These are phyloP conservation scores for Drosophila macrothrix DNA, from an alignment of 2,888 invertebrate species.

Conservation along the genomic window DNA sequence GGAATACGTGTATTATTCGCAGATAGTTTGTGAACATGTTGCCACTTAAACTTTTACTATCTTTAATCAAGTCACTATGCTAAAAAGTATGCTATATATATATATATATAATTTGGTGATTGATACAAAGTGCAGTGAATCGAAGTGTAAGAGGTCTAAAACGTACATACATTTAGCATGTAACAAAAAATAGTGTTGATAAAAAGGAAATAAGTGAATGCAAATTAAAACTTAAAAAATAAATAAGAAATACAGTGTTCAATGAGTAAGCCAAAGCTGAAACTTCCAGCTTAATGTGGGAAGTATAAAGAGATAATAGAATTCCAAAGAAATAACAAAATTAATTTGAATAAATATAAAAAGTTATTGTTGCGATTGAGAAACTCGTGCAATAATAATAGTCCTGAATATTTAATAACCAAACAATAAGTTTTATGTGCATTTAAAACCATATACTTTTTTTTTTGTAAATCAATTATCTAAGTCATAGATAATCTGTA, in stretches of 20 bases:
- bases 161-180: too few species aligned
- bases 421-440: not conserved
- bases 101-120: not conserved
- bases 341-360: not conserved
- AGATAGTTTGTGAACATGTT: conserved; percentile 22
- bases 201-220: not conserved
- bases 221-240: not conserved
- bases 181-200: not conserved
- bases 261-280: not conserved
- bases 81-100: conserved; percentile 1
- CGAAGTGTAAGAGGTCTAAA: too few species aligned
- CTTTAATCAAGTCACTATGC: not conserved
- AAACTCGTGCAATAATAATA: not conserved
- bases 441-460: not conserved
- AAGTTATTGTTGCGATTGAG: not conserved
- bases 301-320: not conserved
- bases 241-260: not conserved
- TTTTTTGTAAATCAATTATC: not conserved
- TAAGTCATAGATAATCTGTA: not conserved
- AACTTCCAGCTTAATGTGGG: not conserved
- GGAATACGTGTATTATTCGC: conserved; percentile 26
- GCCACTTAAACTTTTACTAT: conserved; percentile 9
- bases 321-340: not conserved
- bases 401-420: not conserved
- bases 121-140: not conserved